These are phyloP conservation scores for Palythoa heliodiscus DNA, from an alignment of 92 coral and sea anemone genomes.

Conservation along the genomic window DNA sequence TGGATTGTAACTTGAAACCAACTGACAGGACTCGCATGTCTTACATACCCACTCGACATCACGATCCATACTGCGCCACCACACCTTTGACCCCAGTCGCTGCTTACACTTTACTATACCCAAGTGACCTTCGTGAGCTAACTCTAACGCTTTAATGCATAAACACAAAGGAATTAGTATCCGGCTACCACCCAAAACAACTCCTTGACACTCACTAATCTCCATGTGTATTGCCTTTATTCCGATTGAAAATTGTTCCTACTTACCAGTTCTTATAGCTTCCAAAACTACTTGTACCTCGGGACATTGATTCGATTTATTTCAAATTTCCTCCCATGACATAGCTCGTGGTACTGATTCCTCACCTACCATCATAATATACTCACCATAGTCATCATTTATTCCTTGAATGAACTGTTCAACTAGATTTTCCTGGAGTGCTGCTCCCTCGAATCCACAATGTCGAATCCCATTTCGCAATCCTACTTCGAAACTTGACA, in stretches of 20 bases:
- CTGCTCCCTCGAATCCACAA: neutral
- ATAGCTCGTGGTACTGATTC: constrained; percentile 36
- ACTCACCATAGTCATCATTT: constrained; percentile 27
- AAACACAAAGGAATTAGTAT: constrained; percentile 31
- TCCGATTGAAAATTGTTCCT: constrained; percentile 18
- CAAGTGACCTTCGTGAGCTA: constrained; percentile 49
- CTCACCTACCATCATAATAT: constrained; percentile 18
- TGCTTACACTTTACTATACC: constrained; percentile 48
- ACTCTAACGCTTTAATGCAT: constrained; percentile 20
- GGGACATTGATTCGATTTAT: neutral
- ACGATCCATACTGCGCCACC: constrained; percentile 59
- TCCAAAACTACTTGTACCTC: constrained; percentile 21
- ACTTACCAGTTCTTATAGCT: constrained; percentile 22
- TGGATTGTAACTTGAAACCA: constrained; percentile 42
- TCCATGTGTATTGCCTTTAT: constrained; percentile 39
- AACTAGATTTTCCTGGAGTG: constrained; percentile 28
- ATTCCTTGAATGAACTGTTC: constrained; percentile 39
- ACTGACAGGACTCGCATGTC: constrained; percentile 51
- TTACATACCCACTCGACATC: constrained; percentile 48
- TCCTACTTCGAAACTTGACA: neutral
- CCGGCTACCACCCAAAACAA: constrained; percentile 27
- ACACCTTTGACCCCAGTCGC: constrained; percentile 45
- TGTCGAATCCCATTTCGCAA: constrained; percentile 2
- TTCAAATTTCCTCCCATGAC: constrained; percentile 40
- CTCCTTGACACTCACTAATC: constrained; percentile 41